Evolutionary conservation across 2,797 vertebrate genomes (phyloP).

Genomic region (Myiotriccus ornatus): DNA sequence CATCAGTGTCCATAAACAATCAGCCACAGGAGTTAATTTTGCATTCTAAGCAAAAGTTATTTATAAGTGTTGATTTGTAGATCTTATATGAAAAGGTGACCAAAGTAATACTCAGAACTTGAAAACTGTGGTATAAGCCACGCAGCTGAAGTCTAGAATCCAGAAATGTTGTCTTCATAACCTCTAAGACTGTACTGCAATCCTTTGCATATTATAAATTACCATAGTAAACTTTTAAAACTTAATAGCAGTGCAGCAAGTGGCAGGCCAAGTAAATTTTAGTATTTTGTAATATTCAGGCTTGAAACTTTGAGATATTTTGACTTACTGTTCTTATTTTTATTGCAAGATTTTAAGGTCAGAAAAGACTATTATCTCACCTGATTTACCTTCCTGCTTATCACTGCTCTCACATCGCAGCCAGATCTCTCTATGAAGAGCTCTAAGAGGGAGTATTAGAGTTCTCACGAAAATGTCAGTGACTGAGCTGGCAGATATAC

Average conservation of each 20-base stretch:
- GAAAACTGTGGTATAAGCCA: background rate
- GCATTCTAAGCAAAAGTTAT: background rate
- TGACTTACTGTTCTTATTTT: background rate
- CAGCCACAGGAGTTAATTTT: accelerated
- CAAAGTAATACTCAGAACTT: background rate
- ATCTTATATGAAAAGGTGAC: background rate
- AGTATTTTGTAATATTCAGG: background rate
- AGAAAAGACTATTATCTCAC: background rate
- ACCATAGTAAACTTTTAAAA: background rate
- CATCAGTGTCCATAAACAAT: background rate
- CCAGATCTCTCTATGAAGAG: background rate
- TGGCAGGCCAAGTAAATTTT: background rate
- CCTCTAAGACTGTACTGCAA: background rate
- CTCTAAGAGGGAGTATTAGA: background rate
- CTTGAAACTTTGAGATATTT: background rate
- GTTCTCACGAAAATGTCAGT: background rate
- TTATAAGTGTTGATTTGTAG: background rate
- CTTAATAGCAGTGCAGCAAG: background rate
- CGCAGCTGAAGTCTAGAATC: background rate
- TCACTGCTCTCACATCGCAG: background rate
- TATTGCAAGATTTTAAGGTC: background rate
- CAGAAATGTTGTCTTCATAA: background rate
- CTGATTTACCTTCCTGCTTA: background rate
- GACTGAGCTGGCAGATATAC: background rate
- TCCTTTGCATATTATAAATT: background rate